A percentile compares a stretch with the other conserved stretches of the same genome.
phyloP scores from a whole-genome alignment of 2,888 invertebrate species.

The Diarsia dahlii region DNA sequence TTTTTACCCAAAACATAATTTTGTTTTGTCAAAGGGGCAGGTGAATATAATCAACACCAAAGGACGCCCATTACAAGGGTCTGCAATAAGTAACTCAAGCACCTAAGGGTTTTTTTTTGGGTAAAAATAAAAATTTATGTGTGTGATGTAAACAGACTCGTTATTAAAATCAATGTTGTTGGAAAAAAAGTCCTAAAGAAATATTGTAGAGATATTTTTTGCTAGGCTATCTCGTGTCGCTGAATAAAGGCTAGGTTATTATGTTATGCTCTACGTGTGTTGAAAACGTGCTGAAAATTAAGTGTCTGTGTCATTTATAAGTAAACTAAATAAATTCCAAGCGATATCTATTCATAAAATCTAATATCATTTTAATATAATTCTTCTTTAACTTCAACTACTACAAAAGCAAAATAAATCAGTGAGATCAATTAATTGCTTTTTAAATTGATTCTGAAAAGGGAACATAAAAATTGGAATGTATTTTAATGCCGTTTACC shows the following conservation, averaged over 20 bases:
- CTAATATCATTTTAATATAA: slow-evolving; percentile 20
- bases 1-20: slow-evolving; percentile 5
- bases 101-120: background rate
- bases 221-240: no score
- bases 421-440: slow-evolving; percentile 38
- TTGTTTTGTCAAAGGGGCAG: slow-evolving; percentile 27
- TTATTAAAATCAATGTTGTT: background rate
- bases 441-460: slow-evolving; percentile 40
- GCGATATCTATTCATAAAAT: slow-evolving; percentile 4
- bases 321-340: slow-evolving; percentile 1
- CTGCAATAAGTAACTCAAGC: slow-evolving; percentile 9
- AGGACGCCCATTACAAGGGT: slow-evolving; percentile 21
- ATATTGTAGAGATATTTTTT: no score
- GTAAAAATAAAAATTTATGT: slow-evolving; percentile 7
- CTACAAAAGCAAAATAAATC: slow-evolving; percentile 14
- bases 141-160: background rate
- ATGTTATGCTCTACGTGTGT: no score
- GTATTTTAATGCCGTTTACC: slow-evolving; percentile 21
- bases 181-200: background rate
- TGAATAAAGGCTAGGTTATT: no score
- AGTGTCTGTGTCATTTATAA: background rate
- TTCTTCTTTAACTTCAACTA: slow-evolving; percentile 1
- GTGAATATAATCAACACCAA: slow-evolving; percentile 38
- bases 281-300: background rate
- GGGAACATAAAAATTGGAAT: slow-evolving; percentile 2